Conservation (phyloP, 2,888 invertebrate genomes). For the Proisotoma minuta region DNA sequence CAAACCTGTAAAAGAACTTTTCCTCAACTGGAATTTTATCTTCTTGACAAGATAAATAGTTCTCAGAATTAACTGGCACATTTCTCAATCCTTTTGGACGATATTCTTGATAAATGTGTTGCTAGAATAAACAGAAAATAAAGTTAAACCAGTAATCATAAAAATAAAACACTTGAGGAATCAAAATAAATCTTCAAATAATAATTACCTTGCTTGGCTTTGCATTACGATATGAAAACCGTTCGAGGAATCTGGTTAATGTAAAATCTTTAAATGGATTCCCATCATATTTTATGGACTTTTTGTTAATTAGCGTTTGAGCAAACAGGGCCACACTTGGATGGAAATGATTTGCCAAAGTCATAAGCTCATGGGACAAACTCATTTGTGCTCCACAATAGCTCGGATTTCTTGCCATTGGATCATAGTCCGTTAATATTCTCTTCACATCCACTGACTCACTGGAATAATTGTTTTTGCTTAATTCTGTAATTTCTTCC, state of each 20-base stretch:
- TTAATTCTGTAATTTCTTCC: constrained; percentile 9
- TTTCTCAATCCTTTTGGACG: constrained; percentile 65
- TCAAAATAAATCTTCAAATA: no score
- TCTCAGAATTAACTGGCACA: constrained; percentile 66
- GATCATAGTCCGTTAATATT: constrained; percentile 59
- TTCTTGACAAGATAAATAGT: constrained; percentile 64
- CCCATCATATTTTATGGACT: constrained; percentile 76
- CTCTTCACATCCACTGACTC: constrained; percentile 14
- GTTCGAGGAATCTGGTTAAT: constrained; percentile 82
- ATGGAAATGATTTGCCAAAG: constrained; percentile 74
- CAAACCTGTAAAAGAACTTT: constrained; percentile 66
- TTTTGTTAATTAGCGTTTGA: constrained; percentile 65
- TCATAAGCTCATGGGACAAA: constrained; percentile 68
- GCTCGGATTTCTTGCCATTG: constrained; percentile 73
- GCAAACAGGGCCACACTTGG: constrained; percentile 89
- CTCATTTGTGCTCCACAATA: constrained; percentile 72
- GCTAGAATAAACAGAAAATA: neutral
- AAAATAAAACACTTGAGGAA: no score
- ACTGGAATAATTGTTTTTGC: no score
- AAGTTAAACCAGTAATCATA: neutral
- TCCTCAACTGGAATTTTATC: constrained; percentile 85
- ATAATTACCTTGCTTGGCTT: constrained; percentile 51
- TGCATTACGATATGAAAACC: constrained; percentile 90
- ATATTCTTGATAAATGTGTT: constrained; percentile 56
- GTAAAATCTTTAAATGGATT: constrained; percentile 92